Base-by-base conservation (phyloP, 64 coral and sea anemone species). In the Porites lutea region DNA sequence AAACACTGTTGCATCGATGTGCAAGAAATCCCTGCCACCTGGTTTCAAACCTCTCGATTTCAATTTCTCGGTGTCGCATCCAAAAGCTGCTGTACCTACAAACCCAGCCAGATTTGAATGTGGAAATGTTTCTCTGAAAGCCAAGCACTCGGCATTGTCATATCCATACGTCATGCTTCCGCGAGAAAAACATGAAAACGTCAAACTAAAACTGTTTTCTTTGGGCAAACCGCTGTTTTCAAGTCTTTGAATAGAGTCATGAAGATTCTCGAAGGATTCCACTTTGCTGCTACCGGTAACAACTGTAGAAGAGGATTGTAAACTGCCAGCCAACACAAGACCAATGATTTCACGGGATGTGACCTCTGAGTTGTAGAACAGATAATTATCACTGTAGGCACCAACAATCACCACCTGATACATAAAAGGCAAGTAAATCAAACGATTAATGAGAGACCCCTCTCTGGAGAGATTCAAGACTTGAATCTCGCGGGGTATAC, bases 1-100 rank as follows among this genome's bases (percentile, higher is more conserved):
- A 18, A 84, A 65, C 46, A 84, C 81, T 19, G 81, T 67, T 48
- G 86, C 71, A 50, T 75, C 86, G 37, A 60, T 27, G 52, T 93
- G 91, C 23, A 93, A 76, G 45, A 87, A 93, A 77, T 93, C 91
- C 60, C 91, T 60, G 5, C 91, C 91, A 20, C 91, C 91, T 4
- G 91, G 57, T 15, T 59, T 75, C 3, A 83, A 51, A 6, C 72
- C 91, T 11, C 59, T 79, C 58, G 19, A 52, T 15, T 93, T 75
- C 13, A 93, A 66, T 52, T 87, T 62, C 68, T 87, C 91, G 23
- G 18, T 93, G 75, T 93, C 91, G 66, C 91, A 93, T 21, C 91
- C 91, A 87, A 87, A 93, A 48, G 79, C 63, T 23, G 82, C 91
- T 51, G 82, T 53, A 12, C 91, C 91, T 44, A 77, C 51, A 71